These are phyloP conservation scores for Lypha dubia DNA, from an alignment of 2,888 invertebrate species.

Conservation along the genomic window DNA sequence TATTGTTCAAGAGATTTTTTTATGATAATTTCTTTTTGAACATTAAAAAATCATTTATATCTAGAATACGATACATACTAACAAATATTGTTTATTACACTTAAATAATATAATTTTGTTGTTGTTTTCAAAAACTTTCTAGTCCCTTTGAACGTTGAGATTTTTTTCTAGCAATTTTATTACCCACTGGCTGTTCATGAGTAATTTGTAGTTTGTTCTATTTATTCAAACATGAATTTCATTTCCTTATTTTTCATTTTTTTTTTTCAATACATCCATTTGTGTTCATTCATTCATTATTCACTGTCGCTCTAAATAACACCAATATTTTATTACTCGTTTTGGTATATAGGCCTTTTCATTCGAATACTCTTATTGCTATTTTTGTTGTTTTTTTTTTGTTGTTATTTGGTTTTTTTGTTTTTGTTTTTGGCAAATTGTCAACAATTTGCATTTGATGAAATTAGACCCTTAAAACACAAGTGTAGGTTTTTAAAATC, in stretches of 20 bases:
- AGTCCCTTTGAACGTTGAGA: no score
- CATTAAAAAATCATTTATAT: no score
- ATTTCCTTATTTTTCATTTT: constrained; percentile 3
- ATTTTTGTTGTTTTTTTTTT: no score
- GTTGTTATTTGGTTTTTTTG: no score
- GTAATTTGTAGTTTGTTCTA: neutral
- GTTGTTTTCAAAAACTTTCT: no score
- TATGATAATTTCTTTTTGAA: no score
- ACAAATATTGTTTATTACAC: no score
- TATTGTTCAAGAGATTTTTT: no score
- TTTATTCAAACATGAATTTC: constrained; percentile 14
- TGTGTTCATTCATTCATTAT: constrained; percentile 36
- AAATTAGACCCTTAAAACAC: constrained; percentile 65
- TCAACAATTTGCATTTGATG: constrained; percentile 67
- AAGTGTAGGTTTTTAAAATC: constrained; percentile 69
- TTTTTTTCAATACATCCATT: constrained; percentile 6
- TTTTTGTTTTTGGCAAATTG: constrained; percentile 64
- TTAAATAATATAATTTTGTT: no score
- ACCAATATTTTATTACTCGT: constrained; percentile 36
- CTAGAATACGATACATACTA: no score
- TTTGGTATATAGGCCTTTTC: neutral
- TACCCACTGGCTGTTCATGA: neutral
- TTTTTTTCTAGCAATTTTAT: no score
- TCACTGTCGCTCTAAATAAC: constrained; percentile 61
- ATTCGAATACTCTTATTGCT: neutral